Evolutionary conservation across 1,140 invertebrate genomes (phyloP).

Genomic region (Wiebesia pumilae): DNA sequence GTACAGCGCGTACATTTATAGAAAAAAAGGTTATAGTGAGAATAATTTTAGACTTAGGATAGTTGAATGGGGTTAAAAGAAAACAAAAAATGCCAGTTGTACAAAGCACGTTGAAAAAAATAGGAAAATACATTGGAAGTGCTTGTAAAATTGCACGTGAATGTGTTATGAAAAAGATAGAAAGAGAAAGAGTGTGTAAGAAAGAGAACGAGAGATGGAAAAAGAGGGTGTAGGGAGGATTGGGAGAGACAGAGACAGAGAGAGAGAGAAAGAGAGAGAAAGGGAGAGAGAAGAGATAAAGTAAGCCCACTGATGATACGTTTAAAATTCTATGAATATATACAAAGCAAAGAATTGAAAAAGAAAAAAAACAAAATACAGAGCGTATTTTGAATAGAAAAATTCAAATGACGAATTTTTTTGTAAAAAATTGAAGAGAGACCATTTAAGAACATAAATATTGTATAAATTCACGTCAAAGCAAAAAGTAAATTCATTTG

Average conservation of each 20-base stretch:
- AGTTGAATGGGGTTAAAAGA: constrained; percentile 56
- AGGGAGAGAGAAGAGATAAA: constrained; percentile 49
- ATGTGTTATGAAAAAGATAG: not conserved
- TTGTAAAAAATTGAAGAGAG: not conserved
- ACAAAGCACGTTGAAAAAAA: constrained; percentile 56
- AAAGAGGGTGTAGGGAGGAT: constrained; percentile 28
- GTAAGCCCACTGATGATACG: constrained; percentile 60
- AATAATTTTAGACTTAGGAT: constrained; percentile 73
- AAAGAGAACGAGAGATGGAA: constrained; percentile 31
- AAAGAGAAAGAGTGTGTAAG: constrained; percentile 48
- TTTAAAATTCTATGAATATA: constrained; percentile 38
- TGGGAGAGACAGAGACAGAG: constrained; percentile 52
- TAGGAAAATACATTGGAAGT: constrained; percentile 15
- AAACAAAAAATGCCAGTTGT: constrained; percentile 73
- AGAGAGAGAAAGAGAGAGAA: constrained; percentile 21
- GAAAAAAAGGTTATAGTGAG: constrained; percentile 65
- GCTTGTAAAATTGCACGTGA: constrained; percentile 18
- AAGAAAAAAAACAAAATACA: not conserved
- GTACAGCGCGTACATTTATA: constrained; percentile 55
- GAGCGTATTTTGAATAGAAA: not conserved
- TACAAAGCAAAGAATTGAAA: constrained; percentile 37
- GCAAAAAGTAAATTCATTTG: constrained; percentile 25
- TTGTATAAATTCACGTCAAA: constrained; percentile 4
- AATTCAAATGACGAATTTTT: not conserved
- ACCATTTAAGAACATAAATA: constrained; percentile 50